A percentile compares a stretch with the other conserved stretches of the same genome.
These are phyloP conservation scores for Sebastes fasciatus DNA, from an alignment of 2,113 vertebrate genomes.

Conservation along the genomic window DNA sequence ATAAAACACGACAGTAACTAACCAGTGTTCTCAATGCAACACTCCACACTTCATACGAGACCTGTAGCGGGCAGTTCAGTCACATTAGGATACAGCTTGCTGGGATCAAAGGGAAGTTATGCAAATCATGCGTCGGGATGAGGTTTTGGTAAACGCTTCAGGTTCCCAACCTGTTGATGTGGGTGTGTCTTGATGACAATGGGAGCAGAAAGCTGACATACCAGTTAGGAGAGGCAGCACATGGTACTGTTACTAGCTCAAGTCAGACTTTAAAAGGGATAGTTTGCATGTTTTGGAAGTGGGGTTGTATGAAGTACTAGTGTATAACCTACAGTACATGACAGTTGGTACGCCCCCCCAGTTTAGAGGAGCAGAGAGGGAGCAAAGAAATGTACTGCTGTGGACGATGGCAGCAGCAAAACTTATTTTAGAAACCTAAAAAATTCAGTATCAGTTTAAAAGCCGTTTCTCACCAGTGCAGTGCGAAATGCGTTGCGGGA, in stretches of 20 bases:
- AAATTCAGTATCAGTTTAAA: too few relatives aligned
- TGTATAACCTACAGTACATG: too few relatives aligned
- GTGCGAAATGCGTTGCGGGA: too few relatives aligned
- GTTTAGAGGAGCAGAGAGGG: too few relatives aligned
- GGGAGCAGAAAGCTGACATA: constrained; percentile 45
- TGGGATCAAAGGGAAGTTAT: not conserved
- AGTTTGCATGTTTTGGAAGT: too few relatives aligned
- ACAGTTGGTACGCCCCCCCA: too few relatives aligned
- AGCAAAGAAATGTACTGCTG: too few relatives aligned
- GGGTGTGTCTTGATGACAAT: constrained; percentile 10
- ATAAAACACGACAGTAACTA: not conserved
- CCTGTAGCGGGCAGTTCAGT: not conserved
- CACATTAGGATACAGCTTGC: not conserved
- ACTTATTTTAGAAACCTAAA: too few relatives aligned
- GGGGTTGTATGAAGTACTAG: too few relatives aligned
- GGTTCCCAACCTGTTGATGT: not conserved
- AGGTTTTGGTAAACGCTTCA: not conserved
- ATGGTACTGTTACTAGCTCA: constrained; percentile 17
- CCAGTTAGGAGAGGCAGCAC: constrained; percentile 14
- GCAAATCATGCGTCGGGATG: constrained; percentile 18
- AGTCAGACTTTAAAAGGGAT: constrained; percentile 1
- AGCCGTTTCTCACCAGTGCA: too few relatives aligned
- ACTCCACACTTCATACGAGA: not conserved
- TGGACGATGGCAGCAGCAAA: too few relatives aligned
- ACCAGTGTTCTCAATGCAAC: not conserved